Evolutionary conservation across 2,113 vertebrate genomes (phyloP).

Genomic region (Orientallactaga bullata): DNA sequence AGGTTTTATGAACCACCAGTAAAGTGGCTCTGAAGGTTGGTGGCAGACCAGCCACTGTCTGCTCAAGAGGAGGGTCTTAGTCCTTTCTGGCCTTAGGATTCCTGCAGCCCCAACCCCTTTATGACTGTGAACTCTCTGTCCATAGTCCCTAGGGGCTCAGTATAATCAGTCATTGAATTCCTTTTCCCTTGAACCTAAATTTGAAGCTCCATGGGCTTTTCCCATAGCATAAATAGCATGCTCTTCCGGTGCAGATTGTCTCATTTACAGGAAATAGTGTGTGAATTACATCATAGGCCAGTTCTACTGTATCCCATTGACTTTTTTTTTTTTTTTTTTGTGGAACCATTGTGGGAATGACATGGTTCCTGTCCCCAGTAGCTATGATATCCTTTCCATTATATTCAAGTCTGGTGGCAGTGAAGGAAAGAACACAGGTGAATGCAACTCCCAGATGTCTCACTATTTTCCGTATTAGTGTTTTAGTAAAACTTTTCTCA

Average conservation of each 20-base stretch:
- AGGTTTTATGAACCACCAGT: background rate
- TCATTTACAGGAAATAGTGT: slow-evolving; percentile 78
- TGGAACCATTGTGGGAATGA: slow-evolving; percentile 48
- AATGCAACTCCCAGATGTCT: slow-evolving; percentile 22
- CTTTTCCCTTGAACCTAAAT: slow-evolving; percentile 71
- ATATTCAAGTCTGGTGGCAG: slow-evolving; percentile 12
- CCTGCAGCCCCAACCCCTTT: slow-evolving; percentile 37
- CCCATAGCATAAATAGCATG: slow-evolving; percentile 76
- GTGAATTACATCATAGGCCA: slow-evolving; percentile 70
- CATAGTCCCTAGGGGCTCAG: slow-evolving; percentile 31
- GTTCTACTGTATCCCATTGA: slow-evolving; percentile 61
- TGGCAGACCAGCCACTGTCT: background rate
- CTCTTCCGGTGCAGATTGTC: slow-evolving; percentile 69
- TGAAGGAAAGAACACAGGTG: background rate
- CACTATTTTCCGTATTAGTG: background rate
- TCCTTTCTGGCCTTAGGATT: slow-evolving; percentile 26
- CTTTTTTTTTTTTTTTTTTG: background rate
- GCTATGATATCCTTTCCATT: slow-evolving; percentile 37
- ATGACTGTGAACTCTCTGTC: slow-evolving; percentile 11
- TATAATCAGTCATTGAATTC: slow-evolving; percentile 66
- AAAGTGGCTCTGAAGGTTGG: background rate
- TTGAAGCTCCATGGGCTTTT: slow-evolving; percentile 51
- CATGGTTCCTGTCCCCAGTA: slow-evolving; percentile 49
- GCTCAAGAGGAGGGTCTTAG: background rate
- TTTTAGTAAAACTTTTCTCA: slow-evolving; percentile 21